Conservation (phyloP, 2,113 vertebrate genomes). For the human region GRCh38 chr2:157936001-157936500, state of each 20-base stretch:
- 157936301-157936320: background rate
- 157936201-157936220: slow-evolving; percentile 35
- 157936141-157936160: slow-evolving; percentile 20
- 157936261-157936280: background rate
- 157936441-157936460: background rate
- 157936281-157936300: background rate
- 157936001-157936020: slow-evolving; percentile 45
- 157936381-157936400: background rate
- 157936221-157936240: slow-evolving; percentile 28
- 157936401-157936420: slow-evolving; percentile 9
- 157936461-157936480: background rate
- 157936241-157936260: slow-evolving; percentile 33
- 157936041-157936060: slow-evolving; percentile 9
- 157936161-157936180: background rate
- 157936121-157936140: slow-evolving; percentile 18
- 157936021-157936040: slow-evolving; percentile 44
- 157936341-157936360: background rate
- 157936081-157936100: slow-evolving; percentile 39
- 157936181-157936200: background rate
- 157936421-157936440: slow-evolving; percentile 3
- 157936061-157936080: slow-evolving; percentile 48
- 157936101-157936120: background rate
- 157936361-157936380: background rate
- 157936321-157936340: background rate
- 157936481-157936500: slow-evolving; percentile 19